Conservation (phyloP, 1,140 invertebrate genomes). For the Drosophila repletoides region DNA sequence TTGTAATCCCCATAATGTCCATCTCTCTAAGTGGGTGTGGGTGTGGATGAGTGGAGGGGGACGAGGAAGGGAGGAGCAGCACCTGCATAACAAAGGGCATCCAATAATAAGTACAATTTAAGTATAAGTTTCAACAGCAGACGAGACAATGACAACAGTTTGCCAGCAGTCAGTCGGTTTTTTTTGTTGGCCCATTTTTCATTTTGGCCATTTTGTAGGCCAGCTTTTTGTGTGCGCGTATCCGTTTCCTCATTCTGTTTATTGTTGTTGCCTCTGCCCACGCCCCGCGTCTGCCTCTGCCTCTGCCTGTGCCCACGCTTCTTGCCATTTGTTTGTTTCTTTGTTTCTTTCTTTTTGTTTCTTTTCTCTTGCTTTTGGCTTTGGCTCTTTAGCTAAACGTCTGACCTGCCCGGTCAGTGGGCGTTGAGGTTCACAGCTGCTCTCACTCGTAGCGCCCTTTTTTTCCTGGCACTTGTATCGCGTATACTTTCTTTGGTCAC, state of each 20-base stretch:
- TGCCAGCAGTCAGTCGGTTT: not conserved
- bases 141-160: constrained; percentile 26
- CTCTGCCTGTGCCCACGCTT: too few relatives aligned
- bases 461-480: constrained; percentile 31
- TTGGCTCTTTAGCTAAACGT: constrained; percentile 32
- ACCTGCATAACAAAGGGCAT: too few relatives aligned
- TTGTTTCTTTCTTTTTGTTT: constrained; percentile 5
- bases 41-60: too few relatives aligned
- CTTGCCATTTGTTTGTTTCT: not conserved
- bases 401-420: constrained; percentile 10
- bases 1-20: constrained; percentile 9
- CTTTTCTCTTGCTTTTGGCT: constrained; percentile 13
- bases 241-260: constrained; percentile 9
- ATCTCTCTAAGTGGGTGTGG: too few relatives aligned
- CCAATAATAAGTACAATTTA: constrained; percentile 2
- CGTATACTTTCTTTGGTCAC: constrained; percentile 1
- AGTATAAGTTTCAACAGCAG: not conserved
- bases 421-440: constrained; percentile 56
- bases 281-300: too few relatives aligned
- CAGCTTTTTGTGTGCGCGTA: constrained; percentile 29
- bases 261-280: constrained; percentile 8
- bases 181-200: constrained; percentile 6
- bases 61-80: too few relatives aligned
- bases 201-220: constrained; percentile 46
- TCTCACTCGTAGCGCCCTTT: constrained; percentile 24